Conservation (phyloP, 1,140 invertebrate genomes). For the Megalopta genalis region DNA sequence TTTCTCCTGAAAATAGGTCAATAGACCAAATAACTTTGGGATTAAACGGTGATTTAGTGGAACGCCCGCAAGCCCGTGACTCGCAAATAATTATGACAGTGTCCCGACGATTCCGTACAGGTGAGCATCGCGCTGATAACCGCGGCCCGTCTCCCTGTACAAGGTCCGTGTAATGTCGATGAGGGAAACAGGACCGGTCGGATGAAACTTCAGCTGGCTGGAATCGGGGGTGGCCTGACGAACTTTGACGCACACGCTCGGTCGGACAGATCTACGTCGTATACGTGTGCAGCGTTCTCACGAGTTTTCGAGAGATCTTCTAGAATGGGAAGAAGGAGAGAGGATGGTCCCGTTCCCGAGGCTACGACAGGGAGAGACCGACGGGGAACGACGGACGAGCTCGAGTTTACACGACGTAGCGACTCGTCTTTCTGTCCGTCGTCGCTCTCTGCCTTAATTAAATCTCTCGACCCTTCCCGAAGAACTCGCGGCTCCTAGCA, state of each 20-base stretch:
- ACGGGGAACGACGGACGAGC: slow-evolving; percentile 32
- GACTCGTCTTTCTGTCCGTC: slow-evolving; percentile 66
- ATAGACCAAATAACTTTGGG: too few species aligned
- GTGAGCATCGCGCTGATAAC: neutral
- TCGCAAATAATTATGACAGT: neutral
- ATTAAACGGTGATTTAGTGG: neutral
- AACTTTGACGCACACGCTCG: slow-evolving; percentile 62
- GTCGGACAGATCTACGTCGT: slow-evolving; percentile 54
- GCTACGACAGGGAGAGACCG: slow-evolving; percentile 39
- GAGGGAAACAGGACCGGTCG: slow-evolving; percentile 40
- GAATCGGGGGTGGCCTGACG: slow-evolving; percentile 50
- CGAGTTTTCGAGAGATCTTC: slow-evolving; percentile 59
- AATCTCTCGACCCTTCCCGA: slow-evolving; percentile 68
- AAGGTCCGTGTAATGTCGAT: slow-evolving; percentile 45
- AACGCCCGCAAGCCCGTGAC: too few species aligned
- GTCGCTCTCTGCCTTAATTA: slow-evolving; percentile 68
- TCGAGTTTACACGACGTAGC: slow-evolving; percentile 64
- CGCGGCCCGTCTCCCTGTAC: slow-evolving; percentile 20
- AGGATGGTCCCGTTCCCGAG: slow-evolving; percentile 52
- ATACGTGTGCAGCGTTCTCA: slow-evolving; percentile 59
- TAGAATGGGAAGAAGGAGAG: slow-evolving; percentile 54
- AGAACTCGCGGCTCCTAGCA: slow-evolving; percentile 47
- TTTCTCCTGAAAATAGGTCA: too few species aligned
- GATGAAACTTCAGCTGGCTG: slow-evolving; percentile 42
- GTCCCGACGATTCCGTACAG: neutral